Evolutionary conservation across 2,797 vertebrate genomes (phyloP), one percentile per base, ranked within the genome.

Genomic region (Sebastes matsubarae): DNA sequence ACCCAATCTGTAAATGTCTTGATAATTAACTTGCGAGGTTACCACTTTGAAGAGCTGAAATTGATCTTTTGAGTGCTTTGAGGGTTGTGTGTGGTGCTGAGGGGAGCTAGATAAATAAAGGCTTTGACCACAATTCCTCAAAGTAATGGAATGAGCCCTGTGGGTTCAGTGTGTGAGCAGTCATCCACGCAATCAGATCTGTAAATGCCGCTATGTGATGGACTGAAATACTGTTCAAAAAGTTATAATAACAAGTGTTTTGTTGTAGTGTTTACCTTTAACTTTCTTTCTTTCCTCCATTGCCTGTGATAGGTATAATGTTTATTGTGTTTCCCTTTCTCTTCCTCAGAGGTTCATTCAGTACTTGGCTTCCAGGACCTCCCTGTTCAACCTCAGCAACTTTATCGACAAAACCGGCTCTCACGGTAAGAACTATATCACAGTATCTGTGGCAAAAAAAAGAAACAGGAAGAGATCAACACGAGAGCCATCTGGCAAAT

Each of bases 391-490:
- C 93, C 98, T 99, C 95, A 99, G 99, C 95, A 99, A 99, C 92
- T 99, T 99, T 93, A 97, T 99, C 91, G 99, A 99, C 95, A 99
- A 99, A 97, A 99, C 98, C 72, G 99, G 99, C 90, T 97, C 98
- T 81, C 97, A 99, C 75, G 99, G 99, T 99, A 94, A 97, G 96
- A 72, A 71, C 3, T 10, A 2, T 52, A 9, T 73, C 30, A 42
- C 25, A 81, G 46, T 38, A 32, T 54, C 55, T 74, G 42, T 46
- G 18, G 46, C 22, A 71, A 72, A 65, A 22, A 46, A 65, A 29
- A 69, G 8, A 72, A 72, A 72, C n/a, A 74, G 72, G 20, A 75
- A 61, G 58, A 59, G 52, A 79, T 27, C 6, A 59, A 68, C 13
- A 73, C 20, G 8, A 54, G 55, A 71, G 68, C 61, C 65, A 74